phyloP scores from a whole-genome alignment of 2,888 invertebrate species.

The Acronicta aceris region DNA sequence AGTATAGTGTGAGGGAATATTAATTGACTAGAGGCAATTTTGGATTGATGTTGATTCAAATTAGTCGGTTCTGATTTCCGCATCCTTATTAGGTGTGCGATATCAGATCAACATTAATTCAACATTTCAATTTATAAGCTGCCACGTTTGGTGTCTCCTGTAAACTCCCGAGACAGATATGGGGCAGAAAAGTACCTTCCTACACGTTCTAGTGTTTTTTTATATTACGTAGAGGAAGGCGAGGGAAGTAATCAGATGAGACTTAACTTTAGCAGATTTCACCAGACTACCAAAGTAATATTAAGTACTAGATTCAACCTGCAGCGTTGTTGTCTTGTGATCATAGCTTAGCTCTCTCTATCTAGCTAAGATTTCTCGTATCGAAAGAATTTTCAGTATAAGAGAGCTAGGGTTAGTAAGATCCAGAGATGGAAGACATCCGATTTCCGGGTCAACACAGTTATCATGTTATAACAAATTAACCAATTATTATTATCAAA shows the following conservation, averaged over 20 bases:
- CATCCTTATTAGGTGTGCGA: not conserved
- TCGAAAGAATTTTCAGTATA: too few species aligned
- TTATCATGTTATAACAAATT: not conserved
- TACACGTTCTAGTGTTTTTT: not conserved
- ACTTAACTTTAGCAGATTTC: too few species aligned
- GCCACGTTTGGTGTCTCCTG: not conserved
- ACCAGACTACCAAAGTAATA: too few species aligned
- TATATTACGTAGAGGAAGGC: too few species aligned
- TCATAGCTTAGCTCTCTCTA: too few species aligned
- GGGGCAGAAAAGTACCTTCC: not conserved
- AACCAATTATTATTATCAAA: not conserved
- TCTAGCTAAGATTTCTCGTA: too few species aligned
- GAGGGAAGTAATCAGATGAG: too few species aligned
- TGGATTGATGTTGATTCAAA: constrained; percentile 18
- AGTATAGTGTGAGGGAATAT: constrained; percentile 33
- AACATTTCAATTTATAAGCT: not conserved
- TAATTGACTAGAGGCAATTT: constrained; percentile 24
- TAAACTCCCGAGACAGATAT: not conserved
- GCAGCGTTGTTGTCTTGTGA: too few species aligned
- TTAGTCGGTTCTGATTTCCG: not conserved
- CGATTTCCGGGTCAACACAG: not conserved
- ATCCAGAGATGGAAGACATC: too few species aligned
- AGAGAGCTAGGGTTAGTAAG: too few species aligned
- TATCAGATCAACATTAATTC: not conserved
- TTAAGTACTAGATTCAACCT: too few species aligned